These are phyloP conservation scores for Sarcophaga subvicina DNA, from an alignment of 2,888 invertebrate species.

Conservation along the genomic window DNA sequence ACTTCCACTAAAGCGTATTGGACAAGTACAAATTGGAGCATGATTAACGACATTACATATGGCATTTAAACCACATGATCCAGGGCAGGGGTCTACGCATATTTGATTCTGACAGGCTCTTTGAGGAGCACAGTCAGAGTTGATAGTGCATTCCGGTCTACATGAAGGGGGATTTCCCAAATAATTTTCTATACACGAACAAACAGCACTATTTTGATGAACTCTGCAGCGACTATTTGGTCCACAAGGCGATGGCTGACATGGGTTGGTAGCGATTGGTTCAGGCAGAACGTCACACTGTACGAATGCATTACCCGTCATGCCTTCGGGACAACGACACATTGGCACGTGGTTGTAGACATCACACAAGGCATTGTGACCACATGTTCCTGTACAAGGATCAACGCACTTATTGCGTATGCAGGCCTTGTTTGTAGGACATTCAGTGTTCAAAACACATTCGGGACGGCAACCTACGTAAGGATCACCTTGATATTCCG, in stretches of 20 bases:
- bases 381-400: constrained; percentile 91
- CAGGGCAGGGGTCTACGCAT: constrained; percentile 90
- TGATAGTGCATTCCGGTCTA: constrained; percentile 89
- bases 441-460: constrained; percentile 89
- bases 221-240: constrained; percentile 88
- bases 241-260: constrained; percentile 89
- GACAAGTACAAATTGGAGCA: constrained; percentile 90
- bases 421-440: constrained; percentile 87
- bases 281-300: constrained; percentile 81
- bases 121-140: constrained; percentile 88
- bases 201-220: constrained; percentile 84
- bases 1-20: constrained; percentile 87
- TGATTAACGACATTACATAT: constrained; percentile 90
- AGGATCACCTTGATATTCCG: constrained; percentile 89
- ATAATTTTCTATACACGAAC: constrained; percentile 88
- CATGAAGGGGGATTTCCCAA: constrained; percentile 90
- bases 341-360: constrained; percentile 90
- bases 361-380: constrained; percentile 88
- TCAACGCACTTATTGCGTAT: constrained; percentile 88
- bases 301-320: constrained; percentile 89
- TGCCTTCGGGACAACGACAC: constrained; percentile 88
- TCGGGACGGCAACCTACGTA: constrained; percentile 90
- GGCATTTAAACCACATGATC: constrained; percentile 89
- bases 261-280: constrained; percentile 84
- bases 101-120: constrained; percentile 91